phyloP scores from a whole-genome alignment of 1,140 invertebrate genomes.

The Alviniconcha marisindica region DNA sequence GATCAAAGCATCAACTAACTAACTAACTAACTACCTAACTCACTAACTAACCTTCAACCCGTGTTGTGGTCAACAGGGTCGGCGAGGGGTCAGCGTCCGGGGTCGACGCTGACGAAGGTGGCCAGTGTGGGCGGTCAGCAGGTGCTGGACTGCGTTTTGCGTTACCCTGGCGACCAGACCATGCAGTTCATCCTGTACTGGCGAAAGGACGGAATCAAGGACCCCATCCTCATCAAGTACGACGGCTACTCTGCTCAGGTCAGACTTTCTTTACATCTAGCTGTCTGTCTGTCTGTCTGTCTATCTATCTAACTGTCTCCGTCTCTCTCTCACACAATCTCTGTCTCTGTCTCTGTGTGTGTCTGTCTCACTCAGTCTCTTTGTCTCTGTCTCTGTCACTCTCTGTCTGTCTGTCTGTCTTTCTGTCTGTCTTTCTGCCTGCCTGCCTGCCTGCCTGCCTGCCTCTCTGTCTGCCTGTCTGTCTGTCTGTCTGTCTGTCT shows the following conservation, averaged over 20 bases:
- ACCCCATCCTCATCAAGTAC: conserved; percentile 78
- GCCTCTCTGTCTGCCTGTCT: too few species aligned
- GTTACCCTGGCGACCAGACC: conserved; percentile 95
- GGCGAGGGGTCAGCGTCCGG: not conserved
- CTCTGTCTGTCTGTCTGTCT: too few species aligned
- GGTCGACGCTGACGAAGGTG: conserved; percentile 71
- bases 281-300: conserved; percentile 3
- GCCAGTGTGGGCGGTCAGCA: conserved; percentile 96
- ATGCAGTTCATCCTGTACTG: conserved; percentile 84
- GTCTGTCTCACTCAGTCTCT: not conserved
- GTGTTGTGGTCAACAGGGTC: not conserved
- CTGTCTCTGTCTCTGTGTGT: not conserved
- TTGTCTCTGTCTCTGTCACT: too few species aligned
- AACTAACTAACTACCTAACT: too few species aligned
- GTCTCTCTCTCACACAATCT: too few species aligned
- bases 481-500: too few species aligned
- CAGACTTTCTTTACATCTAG: not conserved
- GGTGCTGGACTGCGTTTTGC: conserved; percentile 97
- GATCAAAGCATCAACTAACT: too few species aligned
- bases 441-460: too few species aligned
- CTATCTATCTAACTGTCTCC: too few species aligned
- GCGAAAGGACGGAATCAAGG: conserved; percentile 92
- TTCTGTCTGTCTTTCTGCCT: too few species aligned
- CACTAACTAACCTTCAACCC: not conserved
- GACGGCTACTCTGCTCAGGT: conserved; percentile 95